Evolutionary conservation across 2,888 invertebrate species (phyloP).

Genomic region (Phoronis australis): DNA sequence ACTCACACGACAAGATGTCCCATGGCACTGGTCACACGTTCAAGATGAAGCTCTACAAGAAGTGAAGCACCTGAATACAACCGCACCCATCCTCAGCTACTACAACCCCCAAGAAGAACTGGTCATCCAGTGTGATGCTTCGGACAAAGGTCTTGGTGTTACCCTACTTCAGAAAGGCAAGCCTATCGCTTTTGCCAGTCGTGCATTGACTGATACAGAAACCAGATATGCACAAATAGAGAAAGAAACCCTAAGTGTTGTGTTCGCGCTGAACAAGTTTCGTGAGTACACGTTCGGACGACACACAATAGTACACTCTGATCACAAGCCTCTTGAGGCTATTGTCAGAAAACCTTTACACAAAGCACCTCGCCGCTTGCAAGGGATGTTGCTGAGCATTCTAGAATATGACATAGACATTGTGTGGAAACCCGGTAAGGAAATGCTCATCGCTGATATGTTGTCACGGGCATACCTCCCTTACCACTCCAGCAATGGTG

Average conservation of each 20-base stretch:
- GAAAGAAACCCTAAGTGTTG: constrained; percentile 12
- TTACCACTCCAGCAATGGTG: too few species aligned
- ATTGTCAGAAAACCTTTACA: constrained; percentile 16
- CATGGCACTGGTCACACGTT: not conserved
- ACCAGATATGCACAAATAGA: constrained; percentile 10
- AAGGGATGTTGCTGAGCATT: constrained; percentile 20
- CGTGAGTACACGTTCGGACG: constrained; percentile 14
- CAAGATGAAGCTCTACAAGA: constrained; percentile 1
- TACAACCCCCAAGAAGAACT: constrained; percentile 7
- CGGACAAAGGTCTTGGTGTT: constrained; percentile 5
- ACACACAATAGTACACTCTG: constrained; percentile 9
- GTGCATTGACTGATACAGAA: constrained; percentile 6
- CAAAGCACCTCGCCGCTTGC: constrained; percentile 16
- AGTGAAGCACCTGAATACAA: constrained; percentile 1
- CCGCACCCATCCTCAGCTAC: constrained; percentile 6
- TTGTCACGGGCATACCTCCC: constrained; percentile 14
- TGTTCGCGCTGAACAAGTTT: constrained; percentile 14
- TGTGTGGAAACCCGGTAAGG: constrained; percentile 13
- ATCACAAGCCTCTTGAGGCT: constrained; percentile 20
- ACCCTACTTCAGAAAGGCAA: constrained; percentile 5
- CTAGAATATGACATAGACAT: constrained; percentile 14
- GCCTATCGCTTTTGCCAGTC: constrained; percentile 7
- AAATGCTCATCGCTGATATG: constrained; percentile 19
- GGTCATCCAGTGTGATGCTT: constrained; percentile 8
- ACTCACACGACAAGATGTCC: not conserved